Percentiles rank a stretch among this genome's conserved stretches.
phyloP scores from a whole-genome alignment of 2,797 vertebrate species.

The Enteromius treurensis region DNA sequence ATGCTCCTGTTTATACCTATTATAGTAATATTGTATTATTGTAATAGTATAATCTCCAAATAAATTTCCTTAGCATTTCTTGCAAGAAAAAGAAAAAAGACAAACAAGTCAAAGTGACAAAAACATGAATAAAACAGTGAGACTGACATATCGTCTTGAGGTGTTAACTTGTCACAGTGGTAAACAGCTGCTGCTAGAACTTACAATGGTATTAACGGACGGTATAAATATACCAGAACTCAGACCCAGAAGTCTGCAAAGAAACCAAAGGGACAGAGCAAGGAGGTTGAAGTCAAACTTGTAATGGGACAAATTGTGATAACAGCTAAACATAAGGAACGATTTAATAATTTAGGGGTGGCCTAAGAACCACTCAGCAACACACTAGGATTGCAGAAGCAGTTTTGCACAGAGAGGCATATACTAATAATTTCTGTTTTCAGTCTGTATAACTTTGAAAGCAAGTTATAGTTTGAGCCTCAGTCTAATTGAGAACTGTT shows the following conservation, averaged over 20 bases:
- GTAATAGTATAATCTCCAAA: background rate
- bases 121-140: slow-evolving; percentile 13
- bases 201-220: background rate
- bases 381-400: background rate
- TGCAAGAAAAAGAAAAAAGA: background rate
- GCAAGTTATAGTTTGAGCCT: slow-evolving; percentile 1
- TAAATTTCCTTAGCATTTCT: background rate
- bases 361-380: background rate
- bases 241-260: background rate
- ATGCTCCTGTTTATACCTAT: background rate
- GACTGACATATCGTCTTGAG: background rate
- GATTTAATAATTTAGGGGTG: too few relatives aligned
- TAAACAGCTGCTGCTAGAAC: background rate
- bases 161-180: background rate
- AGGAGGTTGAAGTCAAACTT: background rate
- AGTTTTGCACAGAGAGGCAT: background rate
- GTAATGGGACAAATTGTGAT: background rate
- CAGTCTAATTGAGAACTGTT: slow-evolving; percentile 13
- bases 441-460: background rate
- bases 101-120: background rate
- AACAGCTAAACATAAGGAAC: background rate
- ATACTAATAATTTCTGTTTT: too few relatives aligned
- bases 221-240: background rate
- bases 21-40: background rate
- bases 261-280: background rate